Conservation (phyloP, 2,888 invertebrate species). For the Meiosimyza decipiens region DNA sequence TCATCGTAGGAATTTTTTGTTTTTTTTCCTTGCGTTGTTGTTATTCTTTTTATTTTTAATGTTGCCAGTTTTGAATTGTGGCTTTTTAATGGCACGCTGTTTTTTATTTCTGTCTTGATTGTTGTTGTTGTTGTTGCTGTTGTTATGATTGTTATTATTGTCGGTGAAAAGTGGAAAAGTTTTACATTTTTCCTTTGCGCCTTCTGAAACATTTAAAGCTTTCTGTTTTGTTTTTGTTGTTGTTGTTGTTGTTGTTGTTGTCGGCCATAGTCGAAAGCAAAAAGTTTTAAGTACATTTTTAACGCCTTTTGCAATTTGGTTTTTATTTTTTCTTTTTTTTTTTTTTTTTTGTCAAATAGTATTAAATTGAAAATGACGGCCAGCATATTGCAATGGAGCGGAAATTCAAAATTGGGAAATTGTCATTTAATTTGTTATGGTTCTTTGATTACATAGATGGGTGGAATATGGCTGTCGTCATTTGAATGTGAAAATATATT, state of each 20-base stretch:
- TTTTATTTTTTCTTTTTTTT: too few species aligned
- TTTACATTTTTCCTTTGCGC: conserved; percentile 8
- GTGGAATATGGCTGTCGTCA: too few species aligned
- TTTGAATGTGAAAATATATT: too few species aligned
- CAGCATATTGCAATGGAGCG: neutral
- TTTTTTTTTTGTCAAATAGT: neutral
- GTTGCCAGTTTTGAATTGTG: conserved; percentile 24
- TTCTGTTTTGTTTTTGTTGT: too few species aligned
- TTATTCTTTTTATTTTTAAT: conserved; percentile 6
- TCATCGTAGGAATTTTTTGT: neutral
- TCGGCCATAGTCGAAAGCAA: neutral
- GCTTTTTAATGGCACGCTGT: conserved; percentile 22
- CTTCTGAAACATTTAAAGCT: too few species aligned
- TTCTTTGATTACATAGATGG: too few species aligned
- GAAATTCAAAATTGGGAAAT: conserved; percentile 15
- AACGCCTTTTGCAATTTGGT: conserved; percentile 4
- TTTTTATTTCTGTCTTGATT: neutral
- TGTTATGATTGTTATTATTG: conserved; percentile 7
- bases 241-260: neutral
- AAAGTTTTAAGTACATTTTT: conserved; percentile 29
- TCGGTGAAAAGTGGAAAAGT: conserved; percentile 12
- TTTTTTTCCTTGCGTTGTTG: neutral
- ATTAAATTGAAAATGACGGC: conserved; percentile 11
- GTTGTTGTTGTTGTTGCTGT: neutral
- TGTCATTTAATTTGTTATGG: conserved; percentile 18